A percentile compares a stretch with the other conserved stretches of the same genome.
Evolutionary conservation across 2,113 vertebrate species (phyloP).

Genomic region (Astatotilapia flaviijosephi): DNA sequence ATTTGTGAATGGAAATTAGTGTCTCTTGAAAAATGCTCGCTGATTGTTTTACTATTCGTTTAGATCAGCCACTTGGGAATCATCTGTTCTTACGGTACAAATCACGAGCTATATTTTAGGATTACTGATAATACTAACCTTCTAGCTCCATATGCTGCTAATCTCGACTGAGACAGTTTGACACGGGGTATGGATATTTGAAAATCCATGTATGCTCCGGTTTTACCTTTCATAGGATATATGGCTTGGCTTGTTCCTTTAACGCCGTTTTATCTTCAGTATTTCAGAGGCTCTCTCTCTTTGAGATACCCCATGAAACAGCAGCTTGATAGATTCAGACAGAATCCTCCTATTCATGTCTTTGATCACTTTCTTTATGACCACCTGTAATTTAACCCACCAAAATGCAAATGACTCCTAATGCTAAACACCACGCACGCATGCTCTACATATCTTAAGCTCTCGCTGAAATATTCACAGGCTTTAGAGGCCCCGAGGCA

Average conservation of each 20-base stretch:
- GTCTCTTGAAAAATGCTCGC: conserved; percentile 48
- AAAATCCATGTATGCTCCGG: conserved; percentile 4
- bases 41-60: conserved; percentile 60
- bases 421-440: conserved; percentile 20
- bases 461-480: conserved; percentile 33
- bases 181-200: conserved; percentile 8
- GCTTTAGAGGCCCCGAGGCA: conserved; percentile 12
- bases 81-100: conserved; percentile 14
- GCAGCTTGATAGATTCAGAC: conserved; percentile 25
- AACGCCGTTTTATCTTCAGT: conserved; percentile 16
- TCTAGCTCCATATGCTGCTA: conserved; percentile 5
- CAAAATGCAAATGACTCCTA: conserved; percentile 46
- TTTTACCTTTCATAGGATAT: conserved; percentile 1
- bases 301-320: not conserved
- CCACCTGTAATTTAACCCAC: conserved; percentile 47
- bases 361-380: conserved; percentile 49
- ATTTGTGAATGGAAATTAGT: conserved; percentile 57
- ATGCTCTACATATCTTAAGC: conserved; percentile 29
- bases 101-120: conserved; percentile 37
- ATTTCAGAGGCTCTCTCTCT: conserved; percentile 27
- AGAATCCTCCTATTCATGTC: conserved; percentile 14
- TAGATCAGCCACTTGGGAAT: conserved; percentile 39
- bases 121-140: conserved; percentile 24
- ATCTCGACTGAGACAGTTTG: conserved; percentile 26
- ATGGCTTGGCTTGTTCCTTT: conserved; percentile 7